phyloP scores from a whole-genome alignment of 2,113 vertebrate genomes.

The Actenoides lindsayi region DNA sequence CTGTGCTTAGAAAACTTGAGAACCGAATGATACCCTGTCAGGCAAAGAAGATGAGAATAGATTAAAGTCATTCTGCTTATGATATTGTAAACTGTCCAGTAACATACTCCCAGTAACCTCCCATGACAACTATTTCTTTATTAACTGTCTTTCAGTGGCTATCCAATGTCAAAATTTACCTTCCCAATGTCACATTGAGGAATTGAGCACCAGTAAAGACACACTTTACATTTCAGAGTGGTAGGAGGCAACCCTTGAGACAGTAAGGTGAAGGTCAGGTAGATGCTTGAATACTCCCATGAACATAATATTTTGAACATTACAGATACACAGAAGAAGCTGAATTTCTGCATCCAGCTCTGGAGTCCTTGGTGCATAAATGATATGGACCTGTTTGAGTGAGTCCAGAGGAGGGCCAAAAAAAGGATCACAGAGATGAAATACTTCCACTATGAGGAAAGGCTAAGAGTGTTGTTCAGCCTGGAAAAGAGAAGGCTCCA shows the following conservation, averaged over 20 bases:
- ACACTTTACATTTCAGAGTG: background rate
- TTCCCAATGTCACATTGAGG: background rate
- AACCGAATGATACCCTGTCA: background rate
- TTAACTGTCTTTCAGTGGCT: background rate
- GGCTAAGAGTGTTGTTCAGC: background rate
- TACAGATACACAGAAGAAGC: background rate
- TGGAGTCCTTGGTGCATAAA: background rate
- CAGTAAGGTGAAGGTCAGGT: background rate
- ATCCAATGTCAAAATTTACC: background rate
- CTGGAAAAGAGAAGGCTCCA: background rate
- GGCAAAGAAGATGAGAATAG: background rate
- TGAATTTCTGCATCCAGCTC: background rate
- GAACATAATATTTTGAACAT: background rate
- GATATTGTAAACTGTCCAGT: background rate
- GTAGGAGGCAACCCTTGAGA: background rate
- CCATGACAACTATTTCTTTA: background rate
- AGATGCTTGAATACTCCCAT: background rate
- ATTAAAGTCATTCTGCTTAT: background rate
- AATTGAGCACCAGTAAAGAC: background rate
- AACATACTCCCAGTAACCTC: background rate
- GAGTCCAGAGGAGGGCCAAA: background rate
- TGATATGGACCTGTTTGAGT: no score
- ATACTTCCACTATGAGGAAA: background rate
- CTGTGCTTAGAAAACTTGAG: background rate
- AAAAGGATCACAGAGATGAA: background rate